Evolutionary conservation across 2,113 vertebrate genomes (phyloP).

Genomic region (Macrotis lagotis): DNA sequence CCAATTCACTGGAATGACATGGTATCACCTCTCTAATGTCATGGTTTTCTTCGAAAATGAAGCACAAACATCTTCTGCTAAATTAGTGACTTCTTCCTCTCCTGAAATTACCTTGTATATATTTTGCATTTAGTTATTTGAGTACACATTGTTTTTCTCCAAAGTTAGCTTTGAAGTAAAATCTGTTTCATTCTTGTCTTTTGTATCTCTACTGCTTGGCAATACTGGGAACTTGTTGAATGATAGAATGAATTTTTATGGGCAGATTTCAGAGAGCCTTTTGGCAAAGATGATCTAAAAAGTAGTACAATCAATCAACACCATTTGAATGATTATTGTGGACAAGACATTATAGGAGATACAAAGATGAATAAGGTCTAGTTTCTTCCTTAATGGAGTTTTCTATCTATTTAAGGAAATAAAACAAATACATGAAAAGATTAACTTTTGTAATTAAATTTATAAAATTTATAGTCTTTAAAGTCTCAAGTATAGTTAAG

Average conservation of each 20-base stretch:
- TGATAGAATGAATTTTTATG: neutral
- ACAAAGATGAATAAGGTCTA: neutral
- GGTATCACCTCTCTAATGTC: too few relatives aligned
- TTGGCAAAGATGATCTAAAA: neutral
- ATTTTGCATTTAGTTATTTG: neutral
- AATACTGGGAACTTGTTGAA: neutral
- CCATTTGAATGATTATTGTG: neutral
- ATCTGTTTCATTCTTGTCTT: neutral
- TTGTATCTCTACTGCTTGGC: neutral
- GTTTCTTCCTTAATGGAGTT: neutral
- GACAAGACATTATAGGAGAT: neutral
- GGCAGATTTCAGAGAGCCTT: neutral
- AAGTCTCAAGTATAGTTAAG: neutral
- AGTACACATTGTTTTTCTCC: neutral
- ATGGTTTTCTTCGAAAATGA: too few relatives aligned
- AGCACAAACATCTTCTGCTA: too few relatives aligned
- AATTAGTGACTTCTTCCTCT: neutral
- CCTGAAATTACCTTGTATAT: neutral
- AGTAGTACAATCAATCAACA: neutral
- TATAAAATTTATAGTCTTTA: neutral
- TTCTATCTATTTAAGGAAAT: neutral
- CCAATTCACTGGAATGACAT: too few relatives aligned
- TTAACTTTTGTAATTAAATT: neutral
- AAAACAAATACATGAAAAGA: neutral
- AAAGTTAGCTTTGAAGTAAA: neutral